Evolutionary conservation across 1,140 invertebrate species (phyloP).

Genomic region (Artemia franciscana): DNA sequence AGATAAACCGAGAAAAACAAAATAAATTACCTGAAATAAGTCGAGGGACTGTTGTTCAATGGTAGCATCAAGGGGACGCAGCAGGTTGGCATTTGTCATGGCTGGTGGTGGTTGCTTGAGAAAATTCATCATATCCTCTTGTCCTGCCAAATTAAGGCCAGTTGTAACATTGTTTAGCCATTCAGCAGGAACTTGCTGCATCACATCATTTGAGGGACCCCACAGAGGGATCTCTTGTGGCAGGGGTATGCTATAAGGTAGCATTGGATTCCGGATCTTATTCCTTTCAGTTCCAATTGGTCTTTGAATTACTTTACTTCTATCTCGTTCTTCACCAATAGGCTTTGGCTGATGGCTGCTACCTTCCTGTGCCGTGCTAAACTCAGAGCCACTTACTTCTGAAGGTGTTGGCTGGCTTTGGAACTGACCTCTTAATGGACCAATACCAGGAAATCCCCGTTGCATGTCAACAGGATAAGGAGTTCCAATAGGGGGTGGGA

Average conservation of each 20-base stretch:
- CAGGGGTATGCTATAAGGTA: not conserved
- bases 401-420: not conserved
- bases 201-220: not conserved
- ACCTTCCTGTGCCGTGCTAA: not conserved
- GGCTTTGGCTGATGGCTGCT: not conserved
- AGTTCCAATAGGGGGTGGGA: constrained; percentile 8
- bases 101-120: not conserved
- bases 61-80: not conserved
- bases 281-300: not conserved
- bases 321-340: not conserved
- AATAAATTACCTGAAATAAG: not conserved
- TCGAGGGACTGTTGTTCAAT: not conserved
- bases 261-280: not conserved
- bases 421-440: not conserved
- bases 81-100: not conserved
- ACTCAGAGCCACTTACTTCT: not conserved
- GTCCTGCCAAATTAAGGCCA: not conserved
- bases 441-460: not conserved
- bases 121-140: not conserved
- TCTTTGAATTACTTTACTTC: not conserved
- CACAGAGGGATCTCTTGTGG: not conserved
- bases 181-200: not conserved
- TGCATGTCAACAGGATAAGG: constrained; percentile 1
- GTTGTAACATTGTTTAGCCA: not conserved
- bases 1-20: no score